Evolutionary conservation across 1,140 invertebrate genomes (phyloP).

Genomic region (Battus philenor): DNA sequence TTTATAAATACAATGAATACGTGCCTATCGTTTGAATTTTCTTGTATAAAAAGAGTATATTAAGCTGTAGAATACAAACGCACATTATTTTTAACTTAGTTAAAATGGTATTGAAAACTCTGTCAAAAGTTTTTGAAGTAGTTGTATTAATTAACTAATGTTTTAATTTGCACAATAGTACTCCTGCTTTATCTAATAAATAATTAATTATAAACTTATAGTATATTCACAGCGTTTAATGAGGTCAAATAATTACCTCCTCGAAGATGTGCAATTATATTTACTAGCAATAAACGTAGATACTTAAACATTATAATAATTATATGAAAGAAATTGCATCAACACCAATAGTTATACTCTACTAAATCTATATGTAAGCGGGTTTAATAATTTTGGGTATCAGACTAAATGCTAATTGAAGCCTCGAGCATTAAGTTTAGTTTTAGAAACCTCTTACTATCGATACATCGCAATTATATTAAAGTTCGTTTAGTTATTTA

Average conservation of each 20-base stretch:
- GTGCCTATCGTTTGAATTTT: too few relatives aligned
- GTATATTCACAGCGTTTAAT: conserved; percentile 39
- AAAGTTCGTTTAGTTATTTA: background rate
- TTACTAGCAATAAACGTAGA: conserved; percentile 23
- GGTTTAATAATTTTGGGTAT: conserved; percentile 9
- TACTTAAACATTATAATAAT: too few relatives aligned
- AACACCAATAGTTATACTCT: background rate
- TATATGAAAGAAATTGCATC: too few relatives aligned
- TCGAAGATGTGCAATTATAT: conserved; percentile 43
- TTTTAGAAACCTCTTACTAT: background rate
- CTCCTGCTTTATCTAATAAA: conserved; percentile 27
- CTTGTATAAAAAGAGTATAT: too few relatives aligned
- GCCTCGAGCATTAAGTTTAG: conserved; percentile 17
- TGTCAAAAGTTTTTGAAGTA: too few relatives aligned
- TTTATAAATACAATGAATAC: too few relatives aligned
- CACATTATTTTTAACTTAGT: background rate
- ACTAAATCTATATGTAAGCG: conserved; percentile 14
- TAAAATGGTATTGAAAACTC: conserved; percentile 1
- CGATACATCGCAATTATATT: background rate
- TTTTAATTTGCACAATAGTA: conserved; percentile 5
- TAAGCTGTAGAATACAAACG: background rate
- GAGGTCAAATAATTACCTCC: conserved; percentile 33
- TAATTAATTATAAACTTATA: conserved; percentile 39
- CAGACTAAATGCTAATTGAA: conserved; percentile 21
- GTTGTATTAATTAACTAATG: background rate